phyloP scores from a whole-genome alignment of 2,888 invertebrate genomes.

The Drosophila paranaensis region DNA sequence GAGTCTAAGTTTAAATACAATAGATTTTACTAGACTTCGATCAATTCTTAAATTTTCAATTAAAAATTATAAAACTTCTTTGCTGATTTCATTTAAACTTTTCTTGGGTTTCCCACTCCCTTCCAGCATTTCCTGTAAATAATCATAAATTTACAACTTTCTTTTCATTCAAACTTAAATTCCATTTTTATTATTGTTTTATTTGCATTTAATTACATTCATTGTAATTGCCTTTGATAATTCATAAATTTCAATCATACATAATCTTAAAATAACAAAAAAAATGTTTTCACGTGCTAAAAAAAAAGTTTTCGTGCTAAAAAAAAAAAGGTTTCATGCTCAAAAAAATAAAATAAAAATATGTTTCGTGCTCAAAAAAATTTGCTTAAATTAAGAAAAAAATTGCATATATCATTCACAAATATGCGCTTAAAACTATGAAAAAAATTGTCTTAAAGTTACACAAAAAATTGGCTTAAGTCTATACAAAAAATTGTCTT shows the following conservation, averaged over 20 bases:
- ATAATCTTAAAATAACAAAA: constrained; percentile 28
- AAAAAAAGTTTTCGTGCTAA: constrained; percentile 46
- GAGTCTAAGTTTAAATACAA: no score
- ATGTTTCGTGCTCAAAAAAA: constrained; percentile 61
- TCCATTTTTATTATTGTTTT: not conserved
- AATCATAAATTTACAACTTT: not conserved
- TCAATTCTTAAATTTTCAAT: no score
- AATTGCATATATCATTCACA: constrained; percentile 2
- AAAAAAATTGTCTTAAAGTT: constrained; percentile 19
- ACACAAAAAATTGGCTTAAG: constrained; percentile 1
- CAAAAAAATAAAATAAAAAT: constrained; percentile 17
- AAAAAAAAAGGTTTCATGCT: constrained; percentile 34
- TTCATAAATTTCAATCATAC: constrained; percentile 13
- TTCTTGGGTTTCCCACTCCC: not conserved
- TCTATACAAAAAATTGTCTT: constrained; percentile 12
- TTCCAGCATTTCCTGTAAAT: not conserved
- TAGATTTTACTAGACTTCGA: no score
- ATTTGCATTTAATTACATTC: constrained; percentile 17
- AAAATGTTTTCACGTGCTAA: constrained; percentile 48
- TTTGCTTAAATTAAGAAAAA: constrained; percentile 44
- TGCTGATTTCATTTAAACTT: not conserved
- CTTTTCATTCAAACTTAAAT: not conserved
- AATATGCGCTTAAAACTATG: constrained; percentile 38
- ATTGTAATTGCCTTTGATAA: constrained; percentile 26
- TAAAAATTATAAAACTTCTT: not conserved